Evolutionary conservation across 2,888 invertebrate species (phyloP).

Genomic region (Campopleginae sp.): DNA sequence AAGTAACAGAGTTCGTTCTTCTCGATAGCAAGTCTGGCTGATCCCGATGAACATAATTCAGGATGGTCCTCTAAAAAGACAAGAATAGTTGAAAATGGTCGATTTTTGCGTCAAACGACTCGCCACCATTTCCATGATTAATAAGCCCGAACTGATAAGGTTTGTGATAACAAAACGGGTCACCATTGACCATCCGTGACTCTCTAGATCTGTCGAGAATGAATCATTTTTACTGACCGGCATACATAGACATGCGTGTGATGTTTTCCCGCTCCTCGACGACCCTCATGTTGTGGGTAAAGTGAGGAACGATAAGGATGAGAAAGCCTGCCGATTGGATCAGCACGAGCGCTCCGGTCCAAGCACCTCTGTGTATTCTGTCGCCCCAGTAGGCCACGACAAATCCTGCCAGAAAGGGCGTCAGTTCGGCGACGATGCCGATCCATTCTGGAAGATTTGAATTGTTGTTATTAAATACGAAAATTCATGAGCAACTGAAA

Average conservation of each 20-base stretch:
- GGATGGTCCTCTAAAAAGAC: slow-evolving; percentile 74
- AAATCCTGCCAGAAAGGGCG: slow-evolving; percentile 85
- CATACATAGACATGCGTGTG: slow-evolving; percentile 75
- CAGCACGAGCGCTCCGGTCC: slow-evolving; percentile 86
- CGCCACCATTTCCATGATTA: slow-evolving; percentile 31
- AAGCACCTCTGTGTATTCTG: slow-evolving; percentile 86
- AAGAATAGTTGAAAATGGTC: slow-evolving; percentile 5
- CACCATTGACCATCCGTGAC: slow-evolving; percentile 1
- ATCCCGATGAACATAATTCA: slow-evolving; percentile 72
- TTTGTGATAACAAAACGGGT: slow-evolving; percentile 50
- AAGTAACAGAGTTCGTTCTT: slow-evolving; percentile 77
- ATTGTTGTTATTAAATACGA: not conserved
- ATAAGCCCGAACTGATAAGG: slow-evolving; percentile 44
- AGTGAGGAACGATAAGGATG: slow-evolving; percentile 86
- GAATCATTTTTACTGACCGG: slow-evolving; percentile 73
- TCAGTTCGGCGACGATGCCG: slow-evolving; percentile 85
- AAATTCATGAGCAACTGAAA: not conserved
- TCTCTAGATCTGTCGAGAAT: not conserved
- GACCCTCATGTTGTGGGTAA: slow-evolving; percentile 81
- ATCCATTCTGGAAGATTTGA: slow-evolving; percentile 85
- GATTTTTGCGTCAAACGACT: not conserved
- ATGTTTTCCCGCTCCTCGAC: slow-evolving; percentile 73
- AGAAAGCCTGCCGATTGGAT: slow-evolving; percentile 85
- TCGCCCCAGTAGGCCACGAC: slow-evolving; percentile 87
- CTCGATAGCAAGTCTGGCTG: slow-evolving; percentile 71